These are phyloP conservation scores for Notolabrus celidotus DNA, from an alignment of 2,797 vertebrate species.

Conservation along the genomic window DNA sequence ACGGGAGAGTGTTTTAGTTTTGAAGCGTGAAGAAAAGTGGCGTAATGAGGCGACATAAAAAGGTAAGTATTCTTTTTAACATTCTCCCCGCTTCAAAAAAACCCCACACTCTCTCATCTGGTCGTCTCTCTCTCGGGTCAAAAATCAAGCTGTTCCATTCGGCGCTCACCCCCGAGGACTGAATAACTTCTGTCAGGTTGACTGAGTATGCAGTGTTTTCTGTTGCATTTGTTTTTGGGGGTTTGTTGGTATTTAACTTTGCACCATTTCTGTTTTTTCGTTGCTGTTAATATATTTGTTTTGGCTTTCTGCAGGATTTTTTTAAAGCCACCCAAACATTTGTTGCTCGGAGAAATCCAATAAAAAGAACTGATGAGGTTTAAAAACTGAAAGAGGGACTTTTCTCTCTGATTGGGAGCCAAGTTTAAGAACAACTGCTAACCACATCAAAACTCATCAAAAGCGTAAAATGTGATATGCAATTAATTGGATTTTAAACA, in stretches of 20 bases:
- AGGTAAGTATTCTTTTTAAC: neutral
- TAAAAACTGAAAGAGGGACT: neutral
- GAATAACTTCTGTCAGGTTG: neutral
- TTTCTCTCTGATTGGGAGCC: neutral
- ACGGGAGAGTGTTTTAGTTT: neutral
- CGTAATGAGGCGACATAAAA: slow-evolving; percentile 1
- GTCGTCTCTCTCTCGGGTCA: neutral
- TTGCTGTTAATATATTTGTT: neutral
- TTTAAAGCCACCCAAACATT: neutral
- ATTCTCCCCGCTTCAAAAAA: neutral
- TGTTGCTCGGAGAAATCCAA: neutral
- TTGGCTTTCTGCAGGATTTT: neutral
- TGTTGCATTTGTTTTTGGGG: neutral
- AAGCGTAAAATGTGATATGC: too few species aligned
- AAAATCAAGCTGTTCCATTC: slow-evolving; percentile 4
- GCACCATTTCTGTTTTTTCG: neutral
- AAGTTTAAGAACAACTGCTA: too few species aligned
- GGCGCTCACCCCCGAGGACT: neutral
- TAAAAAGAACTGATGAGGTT: neutral
- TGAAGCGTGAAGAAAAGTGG: neutral
- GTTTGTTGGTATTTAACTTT: neutral
- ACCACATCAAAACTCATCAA: too few species aligned
- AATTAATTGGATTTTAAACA: too few species aligned
- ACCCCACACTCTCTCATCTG: neutral
- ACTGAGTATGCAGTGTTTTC: neutral